These are phyloP conservation scores for Seriola dumerili DNA, from an alignment of 2,113 vertebrate genomes.

Conservation along the genomic window DNA sequence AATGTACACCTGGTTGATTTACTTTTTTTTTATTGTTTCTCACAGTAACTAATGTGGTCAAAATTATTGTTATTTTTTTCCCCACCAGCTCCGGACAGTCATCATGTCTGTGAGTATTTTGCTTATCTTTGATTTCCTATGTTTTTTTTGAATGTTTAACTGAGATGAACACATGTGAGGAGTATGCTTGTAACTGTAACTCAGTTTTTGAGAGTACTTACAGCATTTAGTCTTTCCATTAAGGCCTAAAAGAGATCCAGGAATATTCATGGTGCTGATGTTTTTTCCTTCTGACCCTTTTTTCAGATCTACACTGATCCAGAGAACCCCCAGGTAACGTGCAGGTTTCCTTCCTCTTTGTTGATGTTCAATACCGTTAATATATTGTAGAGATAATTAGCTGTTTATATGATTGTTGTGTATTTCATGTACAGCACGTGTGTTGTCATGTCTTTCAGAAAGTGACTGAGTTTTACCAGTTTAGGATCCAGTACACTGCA, in stretches of 20 bases:
- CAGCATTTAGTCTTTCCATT: neutral
- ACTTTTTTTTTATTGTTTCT: slow-evolving; percentile 2
- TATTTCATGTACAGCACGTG: neutral
- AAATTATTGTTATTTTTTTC: slow-evolving; percentile 32
- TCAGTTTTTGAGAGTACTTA: neutral
- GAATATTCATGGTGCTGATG: neutral
- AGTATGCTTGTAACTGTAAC: neutral
- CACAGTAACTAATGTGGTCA: neutral
- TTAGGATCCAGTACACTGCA: slow-evolving; percentile 92
- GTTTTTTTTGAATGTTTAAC: neutral
- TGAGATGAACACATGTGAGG: neutral
- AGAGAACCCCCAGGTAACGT: slow-evolving; percentile 89
- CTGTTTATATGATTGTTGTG: neutral
- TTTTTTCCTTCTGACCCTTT: neutral
- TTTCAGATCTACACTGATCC: slow-evolving; percentile 90
- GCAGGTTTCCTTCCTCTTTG: neutral
- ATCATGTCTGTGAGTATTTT: slow-evolving; percentile 93
- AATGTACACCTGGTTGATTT: neutral
- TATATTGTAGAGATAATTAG: neutral
- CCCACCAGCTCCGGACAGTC: slow-evolving; percentile 89
- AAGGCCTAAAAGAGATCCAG: neutral
- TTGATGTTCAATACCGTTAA: neutral
- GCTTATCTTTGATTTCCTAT: slow-evolving; percentile 25
- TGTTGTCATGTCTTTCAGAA: slow-evolving; percentile 83
- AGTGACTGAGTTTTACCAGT: slow-evolving; percentile 96